A percentile compares a stretch with the other conserved stretches of the same genome.
These are phyloP conservation scores for Tridacna crocea DNA, from an alignment of 2,888 invertebrate genomes.

Conservation along the genomic window DNA sequence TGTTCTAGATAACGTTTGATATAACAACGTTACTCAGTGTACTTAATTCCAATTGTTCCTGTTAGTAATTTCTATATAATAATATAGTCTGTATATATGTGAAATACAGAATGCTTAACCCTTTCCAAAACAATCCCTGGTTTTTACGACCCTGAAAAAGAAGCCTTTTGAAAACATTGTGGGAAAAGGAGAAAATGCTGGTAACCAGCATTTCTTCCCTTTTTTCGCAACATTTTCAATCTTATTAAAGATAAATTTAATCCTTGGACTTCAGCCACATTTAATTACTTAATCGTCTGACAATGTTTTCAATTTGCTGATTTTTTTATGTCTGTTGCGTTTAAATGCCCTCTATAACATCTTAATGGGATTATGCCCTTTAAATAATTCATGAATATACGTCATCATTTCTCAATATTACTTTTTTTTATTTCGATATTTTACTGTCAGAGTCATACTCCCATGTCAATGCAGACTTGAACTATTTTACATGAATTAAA, in stretches of 20 bases:
- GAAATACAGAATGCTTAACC: too few relatives aligned
- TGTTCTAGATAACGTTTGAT: too few relatives aligned
- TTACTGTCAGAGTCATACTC: background rate
- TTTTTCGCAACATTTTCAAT: background rate
- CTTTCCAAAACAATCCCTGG: too few relatives aligned
- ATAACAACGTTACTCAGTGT: too few relatives aligned
- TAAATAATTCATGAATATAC: background rate
- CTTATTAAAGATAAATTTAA: background rate
- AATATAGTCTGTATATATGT: too few relatives aligned
- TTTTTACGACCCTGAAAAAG: background rate
- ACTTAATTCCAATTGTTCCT: too few relatives aligned
- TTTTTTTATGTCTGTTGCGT: too few relatives aligned
- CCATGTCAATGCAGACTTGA: background rate
- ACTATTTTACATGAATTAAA: slow-evolving; percentile 17
- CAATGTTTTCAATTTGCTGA: too few relatives aligned
- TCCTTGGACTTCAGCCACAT: too few relatives aligned
- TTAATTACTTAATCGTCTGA: too few relatives aligned
- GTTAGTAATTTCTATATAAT: too few relatives aligned
- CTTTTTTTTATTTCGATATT: background rate
- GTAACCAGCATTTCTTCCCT: background rate
- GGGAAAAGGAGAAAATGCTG: slow-evolving; percentile 4
- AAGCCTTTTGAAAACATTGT: background rate
- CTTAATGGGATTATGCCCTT: background rate
- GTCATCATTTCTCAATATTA: background rate
- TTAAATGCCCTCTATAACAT: too few relatives aligned